Conservation (phyloP, 2,113 vertebrate species). For the Lathamus discolor region DNA sequence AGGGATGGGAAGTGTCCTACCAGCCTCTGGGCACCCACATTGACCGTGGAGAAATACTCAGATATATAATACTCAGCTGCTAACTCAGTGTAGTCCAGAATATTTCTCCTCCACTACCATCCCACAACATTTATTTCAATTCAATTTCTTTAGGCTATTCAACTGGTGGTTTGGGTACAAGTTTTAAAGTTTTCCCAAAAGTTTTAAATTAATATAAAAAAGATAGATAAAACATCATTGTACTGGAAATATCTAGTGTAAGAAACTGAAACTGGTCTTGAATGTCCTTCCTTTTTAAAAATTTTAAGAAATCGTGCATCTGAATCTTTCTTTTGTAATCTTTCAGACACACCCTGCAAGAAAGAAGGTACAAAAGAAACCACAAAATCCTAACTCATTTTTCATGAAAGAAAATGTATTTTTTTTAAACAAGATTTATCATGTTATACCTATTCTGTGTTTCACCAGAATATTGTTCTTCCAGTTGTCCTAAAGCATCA, state of each 20-base stretch:
- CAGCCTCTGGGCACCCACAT: no score
- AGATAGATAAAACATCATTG: not conserved
- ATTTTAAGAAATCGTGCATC: not conserved
- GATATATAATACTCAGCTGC: not conserved
- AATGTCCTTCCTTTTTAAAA: not conserved
- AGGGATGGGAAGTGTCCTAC: not conserved
- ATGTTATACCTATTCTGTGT: not conserved
- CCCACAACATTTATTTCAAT: not conserved
- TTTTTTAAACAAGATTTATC: not conserved
- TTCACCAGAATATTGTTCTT: not conserved
- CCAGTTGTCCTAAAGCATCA: not conserved
- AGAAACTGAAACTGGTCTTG: not conserved
- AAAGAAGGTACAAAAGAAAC: not conserved
- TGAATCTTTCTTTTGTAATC: not conserved
- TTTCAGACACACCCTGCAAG: not conserved
- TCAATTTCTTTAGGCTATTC: not conserved
- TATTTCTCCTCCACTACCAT: not conserved
- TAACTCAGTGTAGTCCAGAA: not conserved
- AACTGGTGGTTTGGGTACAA: not conserved
- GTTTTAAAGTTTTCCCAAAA: not conserved
- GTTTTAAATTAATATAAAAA: not conserved
- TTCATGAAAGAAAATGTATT: not conserved
- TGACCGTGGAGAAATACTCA: not conserved
- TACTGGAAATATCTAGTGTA: not conserved
- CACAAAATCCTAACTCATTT: not conserved